Conservation (phyloP, 2,797 vertebrate species). For the Petrocephalus schoutedeni region DNA sequence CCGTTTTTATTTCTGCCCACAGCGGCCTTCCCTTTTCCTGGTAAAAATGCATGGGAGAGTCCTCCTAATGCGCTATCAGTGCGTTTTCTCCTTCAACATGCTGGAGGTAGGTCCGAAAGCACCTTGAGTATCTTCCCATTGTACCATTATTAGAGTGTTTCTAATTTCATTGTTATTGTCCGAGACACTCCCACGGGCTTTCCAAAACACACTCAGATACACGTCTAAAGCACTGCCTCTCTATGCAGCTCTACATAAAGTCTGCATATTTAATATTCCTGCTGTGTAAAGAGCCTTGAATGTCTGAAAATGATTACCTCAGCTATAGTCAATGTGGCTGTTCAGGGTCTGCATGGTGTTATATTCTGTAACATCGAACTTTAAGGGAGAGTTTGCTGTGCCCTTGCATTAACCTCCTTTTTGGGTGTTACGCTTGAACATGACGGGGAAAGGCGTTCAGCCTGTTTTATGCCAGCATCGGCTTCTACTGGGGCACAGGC, state of each 20-base stretch:
- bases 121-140: neutral
- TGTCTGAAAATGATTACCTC: neutral
- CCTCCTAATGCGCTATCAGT: too few species aligned
- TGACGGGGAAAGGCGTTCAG: neutral
- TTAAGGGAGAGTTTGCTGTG: neutral
- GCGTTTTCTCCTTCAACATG: neutral
- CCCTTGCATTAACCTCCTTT: neutral
- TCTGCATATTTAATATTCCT: neutral
- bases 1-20: neutral
- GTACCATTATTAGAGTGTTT: neutral
- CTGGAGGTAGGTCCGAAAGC: too few species aligned
- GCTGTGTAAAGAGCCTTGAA: slow-evolving; percentile 1
- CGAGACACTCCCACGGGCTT: neutral
- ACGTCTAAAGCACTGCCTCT: neutral
- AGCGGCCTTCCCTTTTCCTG: neutral
- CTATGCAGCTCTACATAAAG: neutral
- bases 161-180: neutral
- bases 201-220: neutral
- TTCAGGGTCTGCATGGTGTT: neutral
- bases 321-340: neutral
- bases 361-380: neutral
- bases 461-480: neutral
- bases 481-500: slow-evolving; percentile 3
- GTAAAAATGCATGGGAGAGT: neutral
- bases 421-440: neutral